Percentiles rank a stretch among this genome's conserved stretches.
Conservation (phyloP, 2,113 vertebrate genomes). For the Tenrec ecaudatus region DNA sequence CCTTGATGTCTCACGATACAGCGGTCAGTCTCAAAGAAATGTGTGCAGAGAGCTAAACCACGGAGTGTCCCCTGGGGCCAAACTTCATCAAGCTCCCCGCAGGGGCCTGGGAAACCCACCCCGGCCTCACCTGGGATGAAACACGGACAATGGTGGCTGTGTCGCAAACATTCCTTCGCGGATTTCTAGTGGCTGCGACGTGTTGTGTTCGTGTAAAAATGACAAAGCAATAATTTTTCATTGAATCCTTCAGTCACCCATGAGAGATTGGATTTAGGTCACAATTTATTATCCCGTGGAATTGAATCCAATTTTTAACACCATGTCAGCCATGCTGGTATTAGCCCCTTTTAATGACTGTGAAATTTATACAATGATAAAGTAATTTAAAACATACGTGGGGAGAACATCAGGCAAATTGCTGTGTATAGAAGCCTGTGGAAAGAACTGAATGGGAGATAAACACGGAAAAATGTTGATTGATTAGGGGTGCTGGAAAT, state of each 20-base stretch:
- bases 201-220: slow-evolving; percentile 84
- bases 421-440: slow-evolving; percentile 80
- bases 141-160: background rate
- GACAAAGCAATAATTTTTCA: slow-evolving; percentile 87
- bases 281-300: slow-evolving; percentile 86
- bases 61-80: background rate
- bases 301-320: slow-evolving; percentile 87
- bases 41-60: background rate
- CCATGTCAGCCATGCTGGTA: slow-evolving; percentile 83
- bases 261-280: slow-evolving; percentile 87
- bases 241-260: slow-evolving; percentile 86
- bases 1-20: rapidly evolving
- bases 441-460: slow-evolving; percentile 82
- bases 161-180: background rate
- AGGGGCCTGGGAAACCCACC: background rate
- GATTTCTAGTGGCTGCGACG: slow-evolving; percentile 59
- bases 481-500: slow-evolving; percentile 83
- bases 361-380: slow-evolving; percentile 86
- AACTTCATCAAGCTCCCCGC: background rate
- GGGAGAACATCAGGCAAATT: slow-evolving; percentile 79
- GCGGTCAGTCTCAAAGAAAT: no score
- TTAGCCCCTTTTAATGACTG: slow-evolving; percentile 84
- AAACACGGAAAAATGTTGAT: slow-evolving; percentile 87
- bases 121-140: background rate
- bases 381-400: slow-evolving; percentile 86